Conservation (phyloP, 92 coral and sea anemone species). For the Actinernus sp. region DNA sequence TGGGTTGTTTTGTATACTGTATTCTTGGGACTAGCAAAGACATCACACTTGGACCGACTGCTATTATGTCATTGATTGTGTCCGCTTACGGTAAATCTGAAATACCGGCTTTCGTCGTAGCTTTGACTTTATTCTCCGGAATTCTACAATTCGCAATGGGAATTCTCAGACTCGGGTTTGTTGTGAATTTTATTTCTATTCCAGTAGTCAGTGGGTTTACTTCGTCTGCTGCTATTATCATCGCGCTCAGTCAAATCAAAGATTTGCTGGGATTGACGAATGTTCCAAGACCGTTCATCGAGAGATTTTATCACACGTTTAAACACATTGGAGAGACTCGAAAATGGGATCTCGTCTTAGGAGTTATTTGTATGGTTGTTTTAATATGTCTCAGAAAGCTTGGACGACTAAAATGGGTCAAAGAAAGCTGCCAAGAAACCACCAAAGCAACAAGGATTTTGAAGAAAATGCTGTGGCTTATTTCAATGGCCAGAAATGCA, state of each 20-base stretch:
- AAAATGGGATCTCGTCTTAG: constrained; percentile 86
- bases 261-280: constrained; percentile 82
- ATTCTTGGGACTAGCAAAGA: constrained; percentile 98
- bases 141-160: constrained; percentile 91
- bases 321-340: constrained; percentile 79
- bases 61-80: constrained; percentile 95
- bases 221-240: constrained; percentile 94
- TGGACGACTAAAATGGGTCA: constrained; percentile 83
- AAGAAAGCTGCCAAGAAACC: constrained; percentile 47
- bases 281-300: constrained; percentile 82
- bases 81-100: constrained; percentile 92
- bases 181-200: constrained; percentile 93
- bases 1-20: constrained; percentile 95
- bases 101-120: constrained; percentile 74
- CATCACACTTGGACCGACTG: constrained; percentile 94
- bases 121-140: constrained; percentile 82
- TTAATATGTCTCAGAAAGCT: constrained; percentile 70
- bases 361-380: constrained; percentile 70
- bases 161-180: constrained; percentile 84
- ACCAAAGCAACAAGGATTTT: constrained; percentile 62
- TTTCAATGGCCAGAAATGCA: constrained; percentile 87
- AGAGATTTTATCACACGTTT: constrained; percentile 84
- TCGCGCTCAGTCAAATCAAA: constrained; percentile 91
- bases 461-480: constrained; percentile 82
- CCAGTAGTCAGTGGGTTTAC: constrained; percentile 96